Conservation (phyloP, 37 sponge, comb jelly and placozoan species). For the Aplysina aerophoba region DNA sequence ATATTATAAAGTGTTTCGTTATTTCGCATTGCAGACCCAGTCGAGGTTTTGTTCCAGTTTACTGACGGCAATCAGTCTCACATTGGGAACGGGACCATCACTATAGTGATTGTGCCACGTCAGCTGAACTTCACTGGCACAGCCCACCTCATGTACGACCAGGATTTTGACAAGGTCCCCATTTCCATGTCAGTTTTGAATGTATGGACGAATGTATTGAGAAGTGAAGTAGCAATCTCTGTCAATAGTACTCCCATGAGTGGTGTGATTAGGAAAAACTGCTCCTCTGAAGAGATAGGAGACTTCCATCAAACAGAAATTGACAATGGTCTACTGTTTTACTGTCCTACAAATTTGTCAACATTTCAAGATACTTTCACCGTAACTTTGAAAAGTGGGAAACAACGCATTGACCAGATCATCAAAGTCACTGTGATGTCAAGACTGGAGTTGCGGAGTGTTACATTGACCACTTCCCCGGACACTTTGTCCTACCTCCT, state of each 20-base stretch:
- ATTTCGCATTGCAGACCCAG: not conserved
- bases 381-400: not conserved
- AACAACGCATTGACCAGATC: not conserved
- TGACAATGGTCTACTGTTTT: not conserved
- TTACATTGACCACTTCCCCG: too few species aligned
- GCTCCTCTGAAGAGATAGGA: not conserved
- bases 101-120: constrained; percentile 4
- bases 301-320: not conserved
- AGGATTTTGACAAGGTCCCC: not conserved
- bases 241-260: constrained; percentile 2
- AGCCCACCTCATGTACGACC: not conserved
- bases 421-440: not conserved
- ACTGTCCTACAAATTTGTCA: not conserved
- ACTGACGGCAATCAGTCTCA: not conserved
- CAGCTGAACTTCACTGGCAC: constrained; percentile 5
- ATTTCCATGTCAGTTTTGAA: not conserved
- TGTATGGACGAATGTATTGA: constrained; percentile 41
- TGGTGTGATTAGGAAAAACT: constrained; percentile 14
- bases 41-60: not conserved
- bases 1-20: not conserved
- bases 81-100: not conserved
- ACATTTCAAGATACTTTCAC: not conserved
- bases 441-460: too few species aligned
- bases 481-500: too few species aligned
- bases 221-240: constrained; percentile 29